Percentiles rank a stretch among this genome's conserved stretches.
Evolutionary conservation across 2,113 vertebrate species (phyloP).

Genomic region (Mobula hypostoma): DNA sequence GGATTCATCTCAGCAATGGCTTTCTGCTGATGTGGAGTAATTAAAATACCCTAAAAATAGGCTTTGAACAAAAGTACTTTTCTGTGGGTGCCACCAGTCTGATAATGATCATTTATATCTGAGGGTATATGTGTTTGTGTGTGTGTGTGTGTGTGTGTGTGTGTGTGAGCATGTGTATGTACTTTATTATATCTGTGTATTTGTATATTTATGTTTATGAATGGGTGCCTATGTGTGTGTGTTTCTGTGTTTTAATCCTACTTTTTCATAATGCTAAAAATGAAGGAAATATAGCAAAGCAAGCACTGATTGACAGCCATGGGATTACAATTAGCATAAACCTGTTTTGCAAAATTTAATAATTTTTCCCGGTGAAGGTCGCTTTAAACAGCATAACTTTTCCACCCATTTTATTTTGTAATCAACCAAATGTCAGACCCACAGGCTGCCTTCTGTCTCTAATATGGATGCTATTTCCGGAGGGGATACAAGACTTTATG

Average conservation of each 20-base stretch:
- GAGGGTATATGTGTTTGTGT: too few species aligned
- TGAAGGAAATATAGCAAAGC: not conserved
- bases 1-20: not conserved
- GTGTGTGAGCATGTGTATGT: too few species aligned
- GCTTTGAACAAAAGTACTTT: too few species aligned
- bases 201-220: too few species aligned
- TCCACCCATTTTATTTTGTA: not conserved
- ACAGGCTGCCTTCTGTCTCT: not conserved
- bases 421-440: not conserved
- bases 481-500: not conserved
- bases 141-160: too few species aligned
- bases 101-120: too few species aligned
- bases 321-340: not conserved
- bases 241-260: not conserved
- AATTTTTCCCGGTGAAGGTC: not conserved
- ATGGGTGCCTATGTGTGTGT: too few species aligned
- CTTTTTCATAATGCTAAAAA: not conserved
- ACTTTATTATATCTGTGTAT: too few species aligned
- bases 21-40: not conserved
- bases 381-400: not conserved
- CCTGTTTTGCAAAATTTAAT: too few species aligned
- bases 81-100: too few species aligned
- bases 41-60: constrained; percentile 24
- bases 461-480: not conserved
- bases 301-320: not conserved